Percentiles rank a stretch among this genome's conserved stretches.
Conservation (phyloP, 2,888 invertebrate genomes). For the Candidula unifasciata region DNA sequence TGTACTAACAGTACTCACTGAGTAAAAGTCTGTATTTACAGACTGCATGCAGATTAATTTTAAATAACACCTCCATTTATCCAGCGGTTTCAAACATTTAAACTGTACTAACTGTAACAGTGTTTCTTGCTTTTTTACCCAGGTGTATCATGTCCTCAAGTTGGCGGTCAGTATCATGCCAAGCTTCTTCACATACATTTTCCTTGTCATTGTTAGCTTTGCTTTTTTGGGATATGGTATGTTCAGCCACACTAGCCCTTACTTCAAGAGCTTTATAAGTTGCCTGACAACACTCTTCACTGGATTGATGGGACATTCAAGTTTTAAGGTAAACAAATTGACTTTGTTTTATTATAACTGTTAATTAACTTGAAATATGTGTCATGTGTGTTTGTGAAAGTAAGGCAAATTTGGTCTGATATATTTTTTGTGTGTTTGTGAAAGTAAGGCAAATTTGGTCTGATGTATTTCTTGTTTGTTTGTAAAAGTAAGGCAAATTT, state of each 20-base stretch:
- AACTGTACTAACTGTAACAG: too few relatives aligned
- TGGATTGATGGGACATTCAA: slow-evolving; percentile 65
- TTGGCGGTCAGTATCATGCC: slow-evolving; percentile 60
- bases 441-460: too few relatives aligned
- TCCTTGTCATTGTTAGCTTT: slow-evolving; percentile 59
- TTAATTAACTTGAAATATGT: not conserved
- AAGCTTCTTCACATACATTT: slow-evolving; percentile 64
- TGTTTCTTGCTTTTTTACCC: slow-evolving; percentile 7
- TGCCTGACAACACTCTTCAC: slow-evolving; percentile 64
- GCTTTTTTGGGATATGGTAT: slow-evolving; percentile 62
- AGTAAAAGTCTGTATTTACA: too few relatives aligned
- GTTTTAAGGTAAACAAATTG: slow-evolving; percentile 53
- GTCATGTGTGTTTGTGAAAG: too few relatives aligned
- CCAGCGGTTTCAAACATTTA: too few relatives aligned
- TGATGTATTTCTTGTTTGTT: too few relatives aligned
- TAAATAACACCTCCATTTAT: too few relatives aligned
- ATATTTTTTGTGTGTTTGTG: too few relatives aligned
- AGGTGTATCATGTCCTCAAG: slow-evolving; percentile 59
- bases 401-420: too few relatives aligned
- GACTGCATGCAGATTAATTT: too few relatives aligned
- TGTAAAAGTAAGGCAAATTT: too few relatives aligned
- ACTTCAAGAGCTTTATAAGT: slow-evolving; percentile 61
- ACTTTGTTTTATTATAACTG: not conserved
- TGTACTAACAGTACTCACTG: too few relatives aligned
- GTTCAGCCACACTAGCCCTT: slow-evolving; percentile 60